These are phyloP conservation scores for Dendroctonus ponderosae DNA, from an alignment of 1,140 invertebrate genomes.

Conservation along the genomic window DNA sequence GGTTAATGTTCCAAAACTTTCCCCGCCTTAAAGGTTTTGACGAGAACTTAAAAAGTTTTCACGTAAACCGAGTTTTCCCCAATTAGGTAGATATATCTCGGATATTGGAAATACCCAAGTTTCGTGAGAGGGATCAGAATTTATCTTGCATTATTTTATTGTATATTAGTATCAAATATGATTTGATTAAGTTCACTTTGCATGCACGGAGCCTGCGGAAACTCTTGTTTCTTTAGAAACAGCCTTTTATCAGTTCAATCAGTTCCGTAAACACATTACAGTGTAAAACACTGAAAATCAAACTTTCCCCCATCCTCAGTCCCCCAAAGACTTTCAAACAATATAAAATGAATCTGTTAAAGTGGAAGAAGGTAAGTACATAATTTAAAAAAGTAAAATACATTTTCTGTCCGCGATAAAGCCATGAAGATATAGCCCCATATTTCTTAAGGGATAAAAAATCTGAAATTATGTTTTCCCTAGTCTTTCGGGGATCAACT, in stretches of 20 bases:
- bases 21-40: too few species aligned
- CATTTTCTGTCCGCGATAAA: slow-evolving; percentile 24
- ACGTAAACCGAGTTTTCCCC: neutral
- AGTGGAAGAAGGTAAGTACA: slow-evolving; percentile 16
- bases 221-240: too few species aligned
- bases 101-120: neutral
- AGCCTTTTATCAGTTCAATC: too few species aligned
- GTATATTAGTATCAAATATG: too few species aligned
- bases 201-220: too few species aligned
- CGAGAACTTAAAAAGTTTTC: too few species aligned
- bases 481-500: slow-evolving; percentile 31
- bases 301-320: neutral
- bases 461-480: slow-evolving; percentile 34
- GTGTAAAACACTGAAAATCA: too few species aligned
- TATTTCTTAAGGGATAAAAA: slow-evolving; percentile 32
- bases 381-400: slow-evolving; percentile 29
- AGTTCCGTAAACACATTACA: too few species aligned
- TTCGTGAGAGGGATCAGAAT: too few species aligned
- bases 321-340: neutral
- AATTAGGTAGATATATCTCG: slow-evolving; percentile 1
- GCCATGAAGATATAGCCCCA: slow-evolving; percentile 24
- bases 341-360: slow-evolving; percentile 20
- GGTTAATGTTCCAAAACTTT: too few species aligned
- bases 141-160: too few species aligned
- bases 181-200: too few species aligned